Evolutionary conservation across 2,797 vertebrate species (phyloP).

Genomic region (Trachops cirrhosus): DNA sequence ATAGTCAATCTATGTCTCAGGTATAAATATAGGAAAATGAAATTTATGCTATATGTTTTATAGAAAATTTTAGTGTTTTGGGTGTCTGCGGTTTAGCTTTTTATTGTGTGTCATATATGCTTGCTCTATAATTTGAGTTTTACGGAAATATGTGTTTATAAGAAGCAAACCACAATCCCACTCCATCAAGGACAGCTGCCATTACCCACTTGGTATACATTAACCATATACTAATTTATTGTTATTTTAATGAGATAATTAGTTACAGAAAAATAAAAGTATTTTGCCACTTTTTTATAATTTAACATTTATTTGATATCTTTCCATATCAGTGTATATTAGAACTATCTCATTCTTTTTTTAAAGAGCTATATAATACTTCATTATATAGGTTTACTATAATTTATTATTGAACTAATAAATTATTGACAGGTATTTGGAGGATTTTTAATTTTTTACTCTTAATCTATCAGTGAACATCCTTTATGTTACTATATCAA

Average conservation of each 20-base stretch:
- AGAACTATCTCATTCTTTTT: neutral
- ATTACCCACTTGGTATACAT: neutral
- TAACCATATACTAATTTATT: neutral
- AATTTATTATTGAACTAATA: neutral
- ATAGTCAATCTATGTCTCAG: neutral
- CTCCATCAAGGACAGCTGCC: neutral
- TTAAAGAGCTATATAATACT: neutral
- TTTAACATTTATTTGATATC: neutral
- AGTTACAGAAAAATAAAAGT: slow-evolving; percentile 6
- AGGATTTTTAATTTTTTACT: neutral
- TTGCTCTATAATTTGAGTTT: slow-evolving; percentile 21
- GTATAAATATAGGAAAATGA: neutral
- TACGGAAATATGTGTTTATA: neutral
- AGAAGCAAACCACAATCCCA: neutral
- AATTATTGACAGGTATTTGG: neutral
- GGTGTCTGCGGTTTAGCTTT: neutral
- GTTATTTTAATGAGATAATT: slow-evolving; percentile 13
- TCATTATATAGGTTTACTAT: neutral
- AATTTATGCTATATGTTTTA: slow-evolving; percentile 6
- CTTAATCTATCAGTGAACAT: neutral
- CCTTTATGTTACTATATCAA: neutral
- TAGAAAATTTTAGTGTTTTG: neutral
- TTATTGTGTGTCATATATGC: neutral
- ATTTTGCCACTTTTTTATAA: neutral
- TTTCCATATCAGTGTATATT: neutral